Base-by-base conservation (phyloP, 2,113 vertebrate species). In the Gracilinanus agilis region DNA sequence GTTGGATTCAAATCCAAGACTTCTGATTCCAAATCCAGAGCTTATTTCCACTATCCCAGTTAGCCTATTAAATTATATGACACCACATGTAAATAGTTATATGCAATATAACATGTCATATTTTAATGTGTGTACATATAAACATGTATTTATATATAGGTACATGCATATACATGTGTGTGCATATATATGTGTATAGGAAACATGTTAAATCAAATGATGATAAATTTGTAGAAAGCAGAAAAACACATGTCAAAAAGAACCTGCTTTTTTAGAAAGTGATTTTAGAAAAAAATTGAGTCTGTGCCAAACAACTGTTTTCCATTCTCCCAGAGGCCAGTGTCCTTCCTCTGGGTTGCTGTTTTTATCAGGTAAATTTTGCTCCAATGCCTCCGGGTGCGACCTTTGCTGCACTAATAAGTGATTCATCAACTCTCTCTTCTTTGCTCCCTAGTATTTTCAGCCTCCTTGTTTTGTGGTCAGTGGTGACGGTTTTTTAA, bases 231-330 rank as follows among this genome's bases (percentile, higher is more conserved):
- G 19, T 40, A 0, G 34, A 1, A 6, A 13, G 34, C 34, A 34
- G 9, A 67, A 34, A 34, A n/a, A n/a, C 1, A 21, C 23, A 16
- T 75, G 3, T 83, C 67, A 83, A 8, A 40, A 6, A 40, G 16
- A n/a, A n/a, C n/a, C 16, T 67, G 34, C 61, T 83, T 83, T n/a
- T 75, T 75, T 34, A n/a, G 96, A 96, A 95, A 0, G 90, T 49
- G 44, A 88, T 44, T 53, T 11, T 44, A 67, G 6, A 89, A 83
- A 90, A 89, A 83, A 90, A 96, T 53, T 21, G n/a, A 83, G 67
- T 40, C 67, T 83, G 7, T 83, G 34, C 67, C 67, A 83, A 55
- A 8, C 34, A 3, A 67, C 54, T 54, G 0, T 91, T 90, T 44
- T 91, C 90, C 34, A 90, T 34, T 23, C 12, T 90, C 27, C 8